Base-by-base conservation (phyloP, 2,888 invertebrate species). In the Melanophora roralis region DNA sequence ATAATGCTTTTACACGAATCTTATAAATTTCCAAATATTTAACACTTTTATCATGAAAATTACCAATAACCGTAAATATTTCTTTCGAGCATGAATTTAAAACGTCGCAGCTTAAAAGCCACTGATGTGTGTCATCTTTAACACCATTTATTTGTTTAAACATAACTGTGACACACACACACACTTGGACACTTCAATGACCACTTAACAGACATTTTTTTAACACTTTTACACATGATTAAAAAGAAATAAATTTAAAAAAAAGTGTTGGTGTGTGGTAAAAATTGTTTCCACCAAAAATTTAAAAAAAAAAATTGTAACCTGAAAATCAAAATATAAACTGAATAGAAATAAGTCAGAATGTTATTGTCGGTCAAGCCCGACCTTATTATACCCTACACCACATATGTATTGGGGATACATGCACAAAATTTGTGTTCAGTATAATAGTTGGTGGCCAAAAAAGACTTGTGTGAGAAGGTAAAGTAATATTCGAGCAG, bases 191-290 rank as follows among this genome's bases (percentile, higher is more conserved):
- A 16, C 40, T n/a, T n/a, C n/a, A n/a, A n/a, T n/a, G n/a, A n/a
- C 6, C 6, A 6, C 3, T 38, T 9, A 55, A 38, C 21, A 43
- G 43, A 67, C n/a, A 68, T 53, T 57, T 73, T 68, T 80, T 27
- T 76, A 68, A 80, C 80, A 80, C 72, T 73, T 80, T 76, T 76
- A 76, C 68, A 80, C 68, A 68, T 80, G 76, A 76, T 72, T 80
- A 57, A 80, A 76, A 38, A 49, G 67, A 76, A 73, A 68, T 64
- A 73, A 72, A 80, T 67, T 57, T 55, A 43, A 60, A 51, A 19
- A 34, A 55, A 53, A 51, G 62, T 65, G 62, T 62, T 55, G 27
- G 65, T 80, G 80, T 73, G 80, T 68, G 76, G 80, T 59, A 76
- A 59, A 8, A 40, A 9, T n/a, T 5, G 27, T 27, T 5, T 5